Base-by-base conservation (phyloP, 53 echinoderm and acorn worm species). In the Pentamera pediparva region DNA sequence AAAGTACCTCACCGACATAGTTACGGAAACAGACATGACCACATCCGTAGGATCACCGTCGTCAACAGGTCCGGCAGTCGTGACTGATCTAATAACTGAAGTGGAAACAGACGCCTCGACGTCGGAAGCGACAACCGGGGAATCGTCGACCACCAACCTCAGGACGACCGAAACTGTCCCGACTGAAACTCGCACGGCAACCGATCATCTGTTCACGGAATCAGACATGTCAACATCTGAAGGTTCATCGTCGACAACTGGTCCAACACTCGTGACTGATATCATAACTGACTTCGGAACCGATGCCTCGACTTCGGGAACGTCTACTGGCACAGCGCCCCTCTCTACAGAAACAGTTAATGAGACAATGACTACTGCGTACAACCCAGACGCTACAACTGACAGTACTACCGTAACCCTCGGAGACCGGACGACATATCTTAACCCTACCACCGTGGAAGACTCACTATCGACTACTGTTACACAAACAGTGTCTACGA, bases 61-160 rank as follows among this genome's bases (percentile, higher is more conserved):
- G 32, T 37, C 24, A 10, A n/a, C 28, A 67, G 67, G 30, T 67
- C 40, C 67, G 31, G 67, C 40, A 43, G 45, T 67, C 18, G 20
- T 67, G 2, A 67, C 67, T 22, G 67, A 67, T 3, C 39, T 40
- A 43, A 24, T 67, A 4, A 67, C 67, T 6, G 67, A 43, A 25
- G 45, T 67, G 24, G 67, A 67, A 38, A 67, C 67, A 7, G 26
- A 22, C 9, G 5, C 29, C 7, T 29, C 28, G 29, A 29, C 58
- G 29, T 57, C 28, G 15, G 17, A 0, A 57, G 32, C 58, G 1
- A n/a, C n/a, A n/a, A n/a, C n/a, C n/a, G n/a, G n/a, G n/a, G n/a
- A n/a, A n/a, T n/a, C n/a, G n/a, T n/a, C n/a, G n/a, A n/a, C n/a
- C n/a, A n/a, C n/a, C n/a, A n/a, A n/a, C n/a, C n/a, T n/a, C n/a